Conservation (phyloP, 2,888 invertebrate species). For the Spisula subtruncata region DNA sequence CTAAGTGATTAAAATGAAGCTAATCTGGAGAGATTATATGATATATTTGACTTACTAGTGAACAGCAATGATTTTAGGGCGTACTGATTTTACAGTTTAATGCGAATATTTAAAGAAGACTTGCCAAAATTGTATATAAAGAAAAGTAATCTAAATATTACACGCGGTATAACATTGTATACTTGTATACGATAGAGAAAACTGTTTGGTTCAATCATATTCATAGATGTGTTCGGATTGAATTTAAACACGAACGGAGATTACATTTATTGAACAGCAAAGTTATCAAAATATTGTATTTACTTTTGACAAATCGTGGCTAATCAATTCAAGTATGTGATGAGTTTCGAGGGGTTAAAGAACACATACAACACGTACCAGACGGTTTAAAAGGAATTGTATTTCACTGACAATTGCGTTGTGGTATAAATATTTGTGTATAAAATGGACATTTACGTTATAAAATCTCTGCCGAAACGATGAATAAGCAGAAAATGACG, state of each 20-base stretch:
- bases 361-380: neutral
- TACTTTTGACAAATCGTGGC: conserved; percentile 47
- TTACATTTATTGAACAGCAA: conserved; percentile 47
- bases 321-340: conserved; percentile 40
- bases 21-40: neutral
- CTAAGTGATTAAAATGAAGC: neutral
- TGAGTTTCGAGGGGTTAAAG: neutral
- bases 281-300: conserved; percentile 55
- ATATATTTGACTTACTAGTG: neutral
- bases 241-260: conserved; percentile 42
- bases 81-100: neutral
- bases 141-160: neutral
- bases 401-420: neutral
- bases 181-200: conserved; percentile 12
- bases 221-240: conserved; percentile 36
- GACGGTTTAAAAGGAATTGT: neutral
- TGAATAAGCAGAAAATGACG: conserved; percentile 26
- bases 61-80: neutral
- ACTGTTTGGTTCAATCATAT: neutral
- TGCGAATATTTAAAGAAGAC: conserved; percentile 28
- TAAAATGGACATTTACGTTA: neutral
- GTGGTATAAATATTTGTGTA: neutral
- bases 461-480: neutral
- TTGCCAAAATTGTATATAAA: neutral
- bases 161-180: neutral